A percentile compares a stretch with the other conserved stretches of the same genome.
These are phyloP conservation scores for Rhinolophus ferrumequinum DNA, from an alignment of 2,113 vertebrate species.

Conservation along the genomic window DNA sequence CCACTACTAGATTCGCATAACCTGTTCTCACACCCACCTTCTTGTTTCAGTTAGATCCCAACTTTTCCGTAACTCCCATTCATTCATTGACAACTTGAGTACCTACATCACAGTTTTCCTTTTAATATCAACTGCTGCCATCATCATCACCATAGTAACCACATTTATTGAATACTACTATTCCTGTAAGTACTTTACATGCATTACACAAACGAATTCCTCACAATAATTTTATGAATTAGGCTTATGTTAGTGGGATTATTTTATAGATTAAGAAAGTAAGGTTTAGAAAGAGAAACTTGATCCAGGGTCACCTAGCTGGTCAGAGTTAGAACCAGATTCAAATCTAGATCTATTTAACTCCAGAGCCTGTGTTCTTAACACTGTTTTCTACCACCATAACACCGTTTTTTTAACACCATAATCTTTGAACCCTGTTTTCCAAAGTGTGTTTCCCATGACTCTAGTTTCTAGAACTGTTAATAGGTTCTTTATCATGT, in stretches of 20 bases:
- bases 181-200: conserved; percentile 29
- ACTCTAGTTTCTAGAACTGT: background rate
- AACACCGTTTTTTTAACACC: background rate
- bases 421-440: conserved; percentile 39
- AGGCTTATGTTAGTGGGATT: background rate
- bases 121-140: background rate
- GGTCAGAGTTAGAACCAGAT: background rate
- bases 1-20: background rate
- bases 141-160: background rate
- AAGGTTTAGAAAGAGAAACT: conserved; percentile 35
- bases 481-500: background rate
- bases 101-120: background rate
- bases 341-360: conserved; percentile 12
- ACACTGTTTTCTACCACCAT: background rate
- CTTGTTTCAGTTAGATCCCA: background rate
- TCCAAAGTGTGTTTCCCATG: background rate
- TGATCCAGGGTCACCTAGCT: background rate
- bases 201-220: background rate
- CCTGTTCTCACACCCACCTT: background rate
- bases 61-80: background rate
- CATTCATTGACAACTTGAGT: conserved; percentile 18
- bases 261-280: conserved; percentile 23
- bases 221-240: conserved; percentile 1
- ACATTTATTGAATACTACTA: background rate
- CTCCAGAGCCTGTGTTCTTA: background rate